Percentiles rank a stretch among this genome's conserved stretches.
Conservation (phyloP, 1,140 invertebrate species). For the Pygmarrhopalites habei region DNA sequence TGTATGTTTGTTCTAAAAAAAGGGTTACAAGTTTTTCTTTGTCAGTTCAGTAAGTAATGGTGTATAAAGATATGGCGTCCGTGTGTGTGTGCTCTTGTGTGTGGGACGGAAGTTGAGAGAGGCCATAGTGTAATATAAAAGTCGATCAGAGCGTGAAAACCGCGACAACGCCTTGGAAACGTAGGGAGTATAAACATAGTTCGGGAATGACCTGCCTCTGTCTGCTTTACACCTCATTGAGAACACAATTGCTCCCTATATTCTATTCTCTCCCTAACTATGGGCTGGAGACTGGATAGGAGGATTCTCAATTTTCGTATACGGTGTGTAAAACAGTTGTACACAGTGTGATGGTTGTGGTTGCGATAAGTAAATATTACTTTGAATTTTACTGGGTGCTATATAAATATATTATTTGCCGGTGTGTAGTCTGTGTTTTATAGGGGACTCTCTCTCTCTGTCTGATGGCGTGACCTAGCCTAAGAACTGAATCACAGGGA, state of each 20-base stretch:
- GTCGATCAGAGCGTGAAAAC: conserved; percentile 21
- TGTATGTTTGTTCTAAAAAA: no score
- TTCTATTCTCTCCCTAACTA: conserved; percentile 9
- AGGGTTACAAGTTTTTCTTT: no score
- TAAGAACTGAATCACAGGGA: no score
- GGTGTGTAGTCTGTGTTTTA: not conserved
- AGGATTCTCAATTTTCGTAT: conserved; percentile 13
- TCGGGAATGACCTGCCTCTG: conserved; percentile 16
- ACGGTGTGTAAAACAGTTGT: no score
- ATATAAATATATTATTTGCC: not conserved
- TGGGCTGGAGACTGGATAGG: no score
- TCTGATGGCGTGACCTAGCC: no score
- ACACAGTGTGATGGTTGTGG: no score
- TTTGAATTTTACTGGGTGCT: not conserved
- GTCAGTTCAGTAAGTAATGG: no score
- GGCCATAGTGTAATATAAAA: not conserved
- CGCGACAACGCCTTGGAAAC: conserved; percentile 17
- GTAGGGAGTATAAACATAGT: not conserved
- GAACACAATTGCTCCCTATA: conserved; percentile 17
- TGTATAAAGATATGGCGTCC: not conserved
- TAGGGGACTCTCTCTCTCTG: no score
- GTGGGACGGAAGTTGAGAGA: conserved; percentile 2
- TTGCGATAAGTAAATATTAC: no score
- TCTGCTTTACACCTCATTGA: conserved; percentile 30
- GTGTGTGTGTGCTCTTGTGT: no score